phyloP scores from a whole-genome alignment of 1,140 invertebrate genomes.

The Trichoplusia ni region DNA sequence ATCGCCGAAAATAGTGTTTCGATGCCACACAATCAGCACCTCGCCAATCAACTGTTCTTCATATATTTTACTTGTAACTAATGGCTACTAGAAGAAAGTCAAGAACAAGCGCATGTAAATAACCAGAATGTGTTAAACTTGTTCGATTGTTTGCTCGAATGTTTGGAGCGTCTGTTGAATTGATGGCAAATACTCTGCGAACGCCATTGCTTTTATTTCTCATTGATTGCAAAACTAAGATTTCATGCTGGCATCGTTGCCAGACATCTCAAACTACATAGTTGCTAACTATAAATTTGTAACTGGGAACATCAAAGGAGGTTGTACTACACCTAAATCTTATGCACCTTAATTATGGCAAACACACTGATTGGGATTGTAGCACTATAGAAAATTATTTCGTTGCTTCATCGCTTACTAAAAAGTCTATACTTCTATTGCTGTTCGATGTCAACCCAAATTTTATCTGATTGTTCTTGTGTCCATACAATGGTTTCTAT shows the following conservation, averaged over 20 bases:
- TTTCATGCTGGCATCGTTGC: slow-evolving; percentile 4
- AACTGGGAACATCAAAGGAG: neutral
- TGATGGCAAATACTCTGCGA: slow-evolving; percentile 5
- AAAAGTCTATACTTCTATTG: too few species aligned
- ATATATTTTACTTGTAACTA: slow-evolving; percentile 17
- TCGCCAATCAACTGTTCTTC: neutral
- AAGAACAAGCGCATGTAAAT: slow-evolving; percentile 30
- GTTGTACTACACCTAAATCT: too few species aligned
- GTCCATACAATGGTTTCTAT: too few species aligned
- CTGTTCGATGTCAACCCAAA: too few species aligned
- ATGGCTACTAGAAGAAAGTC: slow-evolving; percentile 24
- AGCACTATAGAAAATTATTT: too few species aligned
- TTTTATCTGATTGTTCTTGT: too few species aligned
- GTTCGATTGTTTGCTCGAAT: slow-evolving; percentile 30
- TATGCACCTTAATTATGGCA: too few species aligned
- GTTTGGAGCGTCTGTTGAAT: slow-evolving; percentile 27
- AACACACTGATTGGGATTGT: too few species aligned
- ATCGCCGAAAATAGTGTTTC: slow-evolving; percentile 2
- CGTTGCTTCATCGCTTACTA: too few species aligned
- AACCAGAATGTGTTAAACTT: slow-evolving; percentile 29
- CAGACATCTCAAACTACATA: neutral
- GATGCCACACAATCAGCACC: slow-evolving; percentile 3
- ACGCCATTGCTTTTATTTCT: slow-evolving; percentile 14
- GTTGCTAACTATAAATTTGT: neutral
- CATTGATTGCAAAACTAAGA: slow-evolving; percentile 3